These are phyloP conservation scores for Temnothorax ravouxi DNA, from an alignment of 2,888 invertebrate species.

Conservation along the genomic window DNA sequence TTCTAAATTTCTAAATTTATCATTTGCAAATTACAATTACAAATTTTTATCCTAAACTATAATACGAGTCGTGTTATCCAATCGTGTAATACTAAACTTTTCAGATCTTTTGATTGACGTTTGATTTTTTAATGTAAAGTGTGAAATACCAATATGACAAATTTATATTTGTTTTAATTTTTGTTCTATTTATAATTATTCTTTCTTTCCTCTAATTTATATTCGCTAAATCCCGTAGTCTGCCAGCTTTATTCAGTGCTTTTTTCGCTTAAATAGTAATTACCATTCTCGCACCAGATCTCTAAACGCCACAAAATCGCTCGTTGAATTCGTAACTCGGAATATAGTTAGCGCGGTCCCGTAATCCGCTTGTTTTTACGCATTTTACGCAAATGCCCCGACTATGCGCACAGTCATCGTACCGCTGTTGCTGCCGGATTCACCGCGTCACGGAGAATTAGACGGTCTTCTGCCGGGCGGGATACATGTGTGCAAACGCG, in stretches of 20 bases:
- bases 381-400: slow-evolving; percentile 17
- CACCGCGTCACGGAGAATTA: slow-evolving; percentile 33
- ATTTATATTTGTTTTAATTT: neutral
- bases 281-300: slow-evolving; percentile 18
- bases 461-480: slow-evolving; percentile 3
- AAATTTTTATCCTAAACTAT: neutral
- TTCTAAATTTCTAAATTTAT: neutral
- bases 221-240: neutral
- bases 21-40: neutral
- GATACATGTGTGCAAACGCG: slow-evolving; percentile 23
- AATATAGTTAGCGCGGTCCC: neutral
- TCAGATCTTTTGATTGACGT: no score
- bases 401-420: slow-evolving; percentile 6
- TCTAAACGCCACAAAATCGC: slow-evolving; percentile 25
- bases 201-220: neutral
- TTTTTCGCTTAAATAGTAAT: slow-evolving; percentile 10
- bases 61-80: neutral
- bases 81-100: neutral
- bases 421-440: slow-evolving; percentile 11
- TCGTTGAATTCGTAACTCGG: slow-evolving; percentile 40
- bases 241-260: neutral
- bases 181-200: neutral
- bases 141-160: neutral
- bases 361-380: slow-evolving; percentile 37
- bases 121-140: neutral